Evolutionary conservation across 2,888 invertebrate genomes (phyloP).

Genomic region (Panopea generosa): DNA sequence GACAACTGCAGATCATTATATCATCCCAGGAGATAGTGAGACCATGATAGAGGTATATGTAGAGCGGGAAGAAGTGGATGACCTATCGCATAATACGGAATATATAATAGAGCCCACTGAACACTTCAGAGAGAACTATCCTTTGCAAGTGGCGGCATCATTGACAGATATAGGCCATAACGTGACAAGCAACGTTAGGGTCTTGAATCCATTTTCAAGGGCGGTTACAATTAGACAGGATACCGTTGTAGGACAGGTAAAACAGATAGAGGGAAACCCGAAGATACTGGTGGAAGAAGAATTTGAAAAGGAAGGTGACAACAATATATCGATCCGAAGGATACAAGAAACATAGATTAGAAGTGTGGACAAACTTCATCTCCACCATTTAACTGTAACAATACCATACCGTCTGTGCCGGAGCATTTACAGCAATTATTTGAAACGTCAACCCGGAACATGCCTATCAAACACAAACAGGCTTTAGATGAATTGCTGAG

Average conservation of each 20-base stretch:
- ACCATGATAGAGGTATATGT: constrained; percentile 43
- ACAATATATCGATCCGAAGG: no score
- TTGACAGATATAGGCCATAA: constrained; percentile 34
- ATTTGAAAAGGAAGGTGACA: no score
- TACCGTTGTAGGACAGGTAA: no score
- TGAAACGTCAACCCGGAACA: no score
- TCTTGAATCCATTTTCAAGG: constrained; percentile 45
- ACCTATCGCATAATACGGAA: constrained; percentile 1
- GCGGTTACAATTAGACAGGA: constrained; percentile 8
- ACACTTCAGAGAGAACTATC: constrained; percentile 28
- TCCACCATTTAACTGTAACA: no score
- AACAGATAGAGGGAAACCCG: no score
- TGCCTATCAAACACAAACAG: neutral
- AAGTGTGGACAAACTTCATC: no score
- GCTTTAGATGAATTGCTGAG: no score
- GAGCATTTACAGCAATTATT: no score
- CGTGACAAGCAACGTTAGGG: constrained; percentile 37
- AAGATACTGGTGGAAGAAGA: no score
- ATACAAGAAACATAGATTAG: no score
- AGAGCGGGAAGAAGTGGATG: constrained; percentile 27
- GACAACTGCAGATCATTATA: constrained; percentile 25
- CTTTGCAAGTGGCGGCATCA: constrained; percentile 39
- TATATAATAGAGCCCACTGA: constrained; percentile 42
- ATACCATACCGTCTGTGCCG: no score
- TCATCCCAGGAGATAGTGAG: constrained; percentile 35